Conservation (phyloP, 37 sponge, comb jelly and placozoan species). For the Haliclona indistincta region DNA sequence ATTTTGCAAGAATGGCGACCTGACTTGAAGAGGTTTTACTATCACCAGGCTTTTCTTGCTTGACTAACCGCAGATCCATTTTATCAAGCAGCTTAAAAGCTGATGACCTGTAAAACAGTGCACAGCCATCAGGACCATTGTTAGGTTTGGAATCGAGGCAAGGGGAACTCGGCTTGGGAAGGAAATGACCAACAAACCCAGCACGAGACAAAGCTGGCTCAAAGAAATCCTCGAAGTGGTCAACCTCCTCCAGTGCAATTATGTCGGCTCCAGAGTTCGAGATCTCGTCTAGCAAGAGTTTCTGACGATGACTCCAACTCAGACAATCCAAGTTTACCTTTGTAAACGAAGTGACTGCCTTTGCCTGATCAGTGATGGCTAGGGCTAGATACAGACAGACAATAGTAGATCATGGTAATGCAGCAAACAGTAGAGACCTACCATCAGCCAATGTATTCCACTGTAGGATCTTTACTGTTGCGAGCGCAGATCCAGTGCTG, state of each 20-base stretch:
- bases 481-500: too few relatives aligned
- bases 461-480: constrained; percentile 49
- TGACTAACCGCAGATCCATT: constrained; percentile 21
- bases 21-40: constrained; percentile 31
- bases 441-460: constrained; percentile 74
- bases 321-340: constrained; percentile 26
- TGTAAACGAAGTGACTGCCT: not conserved
- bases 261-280: constrained; percentile 57
- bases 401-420: not conserved
- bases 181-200: constrained; percentile 56
- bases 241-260: constrained; percentile 74
- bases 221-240: constrained; percentile 69
- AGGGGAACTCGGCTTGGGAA: constrained; percentile 53
- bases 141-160: constrained; percentile 45
- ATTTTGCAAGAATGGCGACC: constrained; percentile 43
- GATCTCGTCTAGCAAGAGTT: constrained; percentile 45
- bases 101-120: constrained; percentile 53
- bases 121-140: constrained; percentile 83
- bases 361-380: not conserved
- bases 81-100: constrained; percentile 33
- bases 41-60: not conserved
- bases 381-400: constrained; percentile 7
- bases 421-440: constrained; percentile 12
- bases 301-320: constrained; percentile 41
- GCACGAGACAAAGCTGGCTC: constrained; percentile 35